phyloP scores from a whole-genome alignment of 1,140 invertebrate genomes.

The Lepidurus apus region DNA sequence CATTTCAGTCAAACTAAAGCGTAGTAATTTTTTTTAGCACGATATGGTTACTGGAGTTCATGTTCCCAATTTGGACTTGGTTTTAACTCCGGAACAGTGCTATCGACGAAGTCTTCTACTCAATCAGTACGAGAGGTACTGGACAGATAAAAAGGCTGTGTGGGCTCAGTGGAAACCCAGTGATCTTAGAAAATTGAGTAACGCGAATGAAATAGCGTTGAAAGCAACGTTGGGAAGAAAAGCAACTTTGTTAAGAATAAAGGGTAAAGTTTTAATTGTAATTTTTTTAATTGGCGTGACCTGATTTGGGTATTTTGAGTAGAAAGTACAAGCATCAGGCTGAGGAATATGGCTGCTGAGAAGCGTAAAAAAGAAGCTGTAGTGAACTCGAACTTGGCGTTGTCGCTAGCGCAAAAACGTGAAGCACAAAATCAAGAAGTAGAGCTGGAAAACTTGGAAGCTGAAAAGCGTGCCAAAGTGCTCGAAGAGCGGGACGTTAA shows the following conservation, averaged over 20 bases:
- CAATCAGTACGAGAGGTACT: background rate
- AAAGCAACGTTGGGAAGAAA: background rate
- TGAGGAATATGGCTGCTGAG: background rate
- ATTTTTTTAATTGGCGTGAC: background rate
- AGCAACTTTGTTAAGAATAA: background rate
- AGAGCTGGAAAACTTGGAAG: background rate
- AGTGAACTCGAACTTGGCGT: background rate
- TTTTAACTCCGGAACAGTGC: conserved; percentile 3
- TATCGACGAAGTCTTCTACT: background rate
- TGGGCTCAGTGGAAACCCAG: background rate
- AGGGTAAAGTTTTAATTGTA: background rate
- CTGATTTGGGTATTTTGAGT: background rate
- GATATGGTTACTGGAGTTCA: background rate
- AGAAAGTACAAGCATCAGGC: background rate
- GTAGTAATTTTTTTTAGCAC: background rate
- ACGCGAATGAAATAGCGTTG: background rate
- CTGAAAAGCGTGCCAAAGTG: background rate
- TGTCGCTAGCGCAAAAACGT: background rate
- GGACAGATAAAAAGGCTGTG: background rate
- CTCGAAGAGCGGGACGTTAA: background rate
- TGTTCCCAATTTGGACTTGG: background rate
- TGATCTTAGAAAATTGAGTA: background rate
- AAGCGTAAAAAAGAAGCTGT: background rate
- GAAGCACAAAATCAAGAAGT: background rate
- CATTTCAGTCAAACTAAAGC: background rate